phyloP scores from a whole-genome alignment of 2,888 invertebrate species.

The Sinhomidia bicolor region DNA sequence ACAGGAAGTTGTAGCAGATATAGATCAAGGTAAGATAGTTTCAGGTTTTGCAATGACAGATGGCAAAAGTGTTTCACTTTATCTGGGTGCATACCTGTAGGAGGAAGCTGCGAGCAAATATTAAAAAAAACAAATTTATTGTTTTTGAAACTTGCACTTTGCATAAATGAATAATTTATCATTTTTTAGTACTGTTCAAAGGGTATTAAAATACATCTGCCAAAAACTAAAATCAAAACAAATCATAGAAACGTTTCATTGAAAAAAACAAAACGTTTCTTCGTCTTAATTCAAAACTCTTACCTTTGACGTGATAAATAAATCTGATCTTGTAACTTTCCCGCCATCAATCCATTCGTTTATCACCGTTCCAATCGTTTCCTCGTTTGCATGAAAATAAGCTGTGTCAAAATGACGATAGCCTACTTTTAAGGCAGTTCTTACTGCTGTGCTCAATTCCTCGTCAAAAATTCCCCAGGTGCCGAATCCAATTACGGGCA shows the following conservation, averaged over 20 bases:
- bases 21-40: conserved; percentile 82
- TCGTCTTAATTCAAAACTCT: too few species aligned
- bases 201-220: too few species aligned
- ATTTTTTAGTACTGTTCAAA: too few species aligned
- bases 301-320: conserved; percentile 82
- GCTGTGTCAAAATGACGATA: conserved; percentile 82
- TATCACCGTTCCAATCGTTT: conserved; percentile 81
- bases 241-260: too few species aligned
- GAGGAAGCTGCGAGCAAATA: conserved; percentile 74
- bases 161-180: conserved; percentile 6
- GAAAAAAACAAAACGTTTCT: too few species aligned
- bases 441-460: conserved; percentile 63
- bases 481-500: conserved; percentile 86
- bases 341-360: conserved; percentile 80
- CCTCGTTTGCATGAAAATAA: conserved; percentile 81
- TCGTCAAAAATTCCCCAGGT: conserved; percentile 71
- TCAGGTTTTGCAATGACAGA: conserved; percentile 80
- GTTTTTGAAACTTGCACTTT: not conserved
- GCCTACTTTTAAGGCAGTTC: conserved; percentile 81
- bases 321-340: conserved; percentile 81
- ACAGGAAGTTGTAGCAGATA: conserved; percentile 82
- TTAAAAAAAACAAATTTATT: too few species aligned
- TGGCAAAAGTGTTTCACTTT: conserved; percentile 79
- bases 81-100: conserved; percentile 78
- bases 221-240: too few species aligned